Base-by-base conservation (phyloP, 2,113 vertebrate genomes). In the Sisor rabdophorus region DNA sequence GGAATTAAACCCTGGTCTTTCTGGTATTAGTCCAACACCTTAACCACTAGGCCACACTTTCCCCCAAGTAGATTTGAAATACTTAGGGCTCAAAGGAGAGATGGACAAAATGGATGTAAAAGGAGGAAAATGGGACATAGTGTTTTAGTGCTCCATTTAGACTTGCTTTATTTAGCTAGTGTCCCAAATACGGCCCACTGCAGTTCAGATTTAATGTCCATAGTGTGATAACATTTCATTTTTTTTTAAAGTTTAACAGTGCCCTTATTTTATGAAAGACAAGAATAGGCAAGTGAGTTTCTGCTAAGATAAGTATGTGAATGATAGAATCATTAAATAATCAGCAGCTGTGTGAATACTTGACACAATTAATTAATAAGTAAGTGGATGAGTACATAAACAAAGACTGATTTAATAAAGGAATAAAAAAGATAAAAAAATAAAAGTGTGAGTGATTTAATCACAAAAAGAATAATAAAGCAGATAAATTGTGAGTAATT, bases 111-210 rank as follows among this genome's bases (percentile, higher is more conserved):
- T 75, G 81, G 58, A 77, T 80, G 59, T 79, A 24, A 82, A 82
- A 79, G 40, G 68, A 78, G 68, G 78, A 59, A 53, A 73, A 44
- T 53, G 84, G 75, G 78, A 73, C 71, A 85, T 54, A 76, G 60
- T 30, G 48, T 54, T 82, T 74, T 75, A 84, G 82, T 19, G 81
- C 84, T 88, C 77, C 82, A 88, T 85, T 89, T 88, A 89, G 85
- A 87, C 71, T 30, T 22, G 72, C 80, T 86, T 80, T 83, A 84
- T 88, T 85, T 86, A 83, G 85, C 86, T 81, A 78, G 82, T 70
- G 88, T 83, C 87, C 88, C 87, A 83, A 77, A 88, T 89, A 81
- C 81, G 6, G 55, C 22, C 77, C 47, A 53, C 75, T 44, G 15
- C 30, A 40, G 68, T 63, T 56, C 61, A 68, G 13, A 6, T 22